These are phyloP conservation scores for Tapera naevia DNA, from an alignment of 2,797 vertebrate species.

Conservation along the genomic window DNA sequence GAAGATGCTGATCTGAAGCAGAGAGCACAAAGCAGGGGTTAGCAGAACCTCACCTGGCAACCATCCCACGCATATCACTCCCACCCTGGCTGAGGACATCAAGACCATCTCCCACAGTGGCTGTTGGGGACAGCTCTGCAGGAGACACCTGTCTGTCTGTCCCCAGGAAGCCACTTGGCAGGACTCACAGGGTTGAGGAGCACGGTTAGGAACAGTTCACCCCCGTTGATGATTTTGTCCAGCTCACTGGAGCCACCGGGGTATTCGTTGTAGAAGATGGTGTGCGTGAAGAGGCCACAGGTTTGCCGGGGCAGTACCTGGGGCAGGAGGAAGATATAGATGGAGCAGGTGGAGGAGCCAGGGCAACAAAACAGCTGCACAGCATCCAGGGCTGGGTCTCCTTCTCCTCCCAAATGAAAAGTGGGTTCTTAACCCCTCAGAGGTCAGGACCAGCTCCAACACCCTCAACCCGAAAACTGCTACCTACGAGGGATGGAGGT, in stretches of 20 bases:
- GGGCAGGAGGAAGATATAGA: neutral
- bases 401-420: neutral
- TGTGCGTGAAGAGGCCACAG: conserved; percentile 97
- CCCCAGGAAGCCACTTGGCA: accelerated
- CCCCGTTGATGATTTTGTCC: conserved; percentile 97
- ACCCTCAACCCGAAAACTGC: neutral
- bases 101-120: neutral
- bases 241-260: conserved; percentile 94
- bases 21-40: neutral
- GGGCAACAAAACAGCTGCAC: neutral
- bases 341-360: neutral
- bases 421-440: neutral
- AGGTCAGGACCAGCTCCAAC: neutral
- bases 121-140: neutral
- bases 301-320: conserved; percentile 96
- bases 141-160: accelerated
- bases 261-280: conserved; percentile 98
- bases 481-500: neutral
- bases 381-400: neutral
- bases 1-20: conserved; percentile 94
- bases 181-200: conserved; percentile 94
- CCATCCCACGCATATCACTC: neutral
- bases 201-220: conserved; percentile 96
- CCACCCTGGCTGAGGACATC: neutral
- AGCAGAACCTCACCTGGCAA: neutral